Conservation (phyloP, 2,888 invertebrate genomes). For the Mythimna albipuncta region DNA sequence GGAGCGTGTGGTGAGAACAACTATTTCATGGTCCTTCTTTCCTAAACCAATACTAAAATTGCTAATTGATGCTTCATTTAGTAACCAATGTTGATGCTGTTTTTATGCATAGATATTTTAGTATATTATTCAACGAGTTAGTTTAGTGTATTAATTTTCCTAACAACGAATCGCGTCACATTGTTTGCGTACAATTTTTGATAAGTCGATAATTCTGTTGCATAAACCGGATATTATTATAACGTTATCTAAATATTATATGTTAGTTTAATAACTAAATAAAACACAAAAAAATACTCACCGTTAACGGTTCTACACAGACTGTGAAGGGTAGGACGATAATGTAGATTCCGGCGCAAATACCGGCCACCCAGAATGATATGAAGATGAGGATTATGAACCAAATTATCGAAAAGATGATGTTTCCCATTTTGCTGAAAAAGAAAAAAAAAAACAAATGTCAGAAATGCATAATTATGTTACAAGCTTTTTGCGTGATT, state of each 20-base stretch:
- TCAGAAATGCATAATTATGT: neutral
- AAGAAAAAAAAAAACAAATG: conserved; percentile 3
- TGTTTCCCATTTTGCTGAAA: conserved; percentile 91
- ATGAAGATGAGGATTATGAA: conserved; percentile 93
- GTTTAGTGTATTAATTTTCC: neutral
- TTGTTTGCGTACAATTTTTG: neutral
- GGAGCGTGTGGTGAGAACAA: too few relatives aligned
- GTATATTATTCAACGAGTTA: too few relatives aligned
- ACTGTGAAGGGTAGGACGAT: conserved; percentile 92
- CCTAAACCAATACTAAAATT: too few relatives aligned
- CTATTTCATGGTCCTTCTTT: too few relatives aligned
- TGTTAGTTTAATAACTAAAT: neutral
- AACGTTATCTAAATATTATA: neutral
- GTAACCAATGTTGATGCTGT: too few relatives aligned
- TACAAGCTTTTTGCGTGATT: neutral
- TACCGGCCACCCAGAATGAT: conserved; percentile 92
- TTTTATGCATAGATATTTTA: too few relatives aligned
- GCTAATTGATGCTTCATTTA: too few relatives aligned
- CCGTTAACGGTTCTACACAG: conserved; percentile 92
- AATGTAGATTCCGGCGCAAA: conserved; percentile 93
- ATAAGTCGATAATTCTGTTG: neutral
- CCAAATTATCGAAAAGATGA: conserved; percentile 93
- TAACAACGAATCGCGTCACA: neutral
- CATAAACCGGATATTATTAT: neutral
- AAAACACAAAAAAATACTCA: conserved; percentile 80